Evolutionary conservation across 2,888 invertebrate species (phyloP), one percentile per base, ranked within the genome.

Genomic region (Caenorhabditis sp.): DNA sequence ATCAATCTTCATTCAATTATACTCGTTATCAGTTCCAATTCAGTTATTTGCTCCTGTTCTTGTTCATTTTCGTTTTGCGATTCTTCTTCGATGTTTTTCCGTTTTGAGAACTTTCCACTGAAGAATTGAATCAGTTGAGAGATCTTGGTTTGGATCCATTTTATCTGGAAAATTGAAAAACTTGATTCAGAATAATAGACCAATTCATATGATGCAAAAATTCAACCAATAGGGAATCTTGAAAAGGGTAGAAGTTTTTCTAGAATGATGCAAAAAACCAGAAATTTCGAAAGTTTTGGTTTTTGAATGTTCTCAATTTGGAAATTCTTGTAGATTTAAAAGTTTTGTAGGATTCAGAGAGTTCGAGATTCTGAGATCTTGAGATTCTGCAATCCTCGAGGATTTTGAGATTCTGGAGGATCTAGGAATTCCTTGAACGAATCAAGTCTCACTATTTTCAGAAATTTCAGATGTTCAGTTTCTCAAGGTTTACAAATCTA

Each of bases 91-190:
- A 19, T 8, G 12, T n/a, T 38, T 38, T 31, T 38, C 38, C 38
- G 41, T 44, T 22, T 44, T 22, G 22, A 49, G 12, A 31, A 49
- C 0, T 7, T 19, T 19, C 26, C 31, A 22, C 16, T n/a, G 10
- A 68, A 35, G 0, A 35, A 44, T 44, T 44, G 22, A n/a, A n/a
- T 26, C 12, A 70, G 41, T n/a, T 58, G 16, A 5, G 2, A 7
- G 14, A 12, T 26, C 12, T 41, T 28, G 26, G 8, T 28, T 4
- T 41, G 28, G 5, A 70, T 70, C 56, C 56, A 58, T 56, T 47
- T 70, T 41, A 58, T 24, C 70, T 70, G 58, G 22, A 66, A 66
- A 35, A 2, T n/a, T 5, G n/a, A n/a, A n/a, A n/a, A n/a, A n/a
- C n/a, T n/a, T n/a, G n/a, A n/a, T n/a, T n/a, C n/a, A n/a, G n/a